Base-by-base conservation (phyloP, 2,797 vertebrate genomes). In the Diglossa cyanea region DNA sequence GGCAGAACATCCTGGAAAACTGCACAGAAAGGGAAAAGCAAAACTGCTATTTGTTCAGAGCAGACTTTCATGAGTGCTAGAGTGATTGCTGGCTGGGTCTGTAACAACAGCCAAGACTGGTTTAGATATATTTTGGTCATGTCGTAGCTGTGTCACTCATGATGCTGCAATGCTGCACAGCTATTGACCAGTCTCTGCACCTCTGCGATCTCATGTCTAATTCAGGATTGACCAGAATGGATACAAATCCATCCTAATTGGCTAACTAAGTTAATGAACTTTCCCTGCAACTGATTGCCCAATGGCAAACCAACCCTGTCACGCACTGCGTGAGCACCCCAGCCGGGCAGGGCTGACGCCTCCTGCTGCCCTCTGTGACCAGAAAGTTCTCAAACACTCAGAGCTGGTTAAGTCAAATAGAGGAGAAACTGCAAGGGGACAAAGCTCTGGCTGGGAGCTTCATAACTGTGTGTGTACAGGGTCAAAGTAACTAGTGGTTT, bases 231-330 rank as follows among this genome's bases (percentile, higher is more conserved):
- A 94, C 80, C 57, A 61, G 72, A 73, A 83, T 26, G 54, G 53
- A 87, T 47, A 47, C 53, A 83, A 53, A 91, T 85, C 84, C 65
- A 80, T 91, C 58, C 88, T 94, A 92, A 93, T 30, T 87, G 84
- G 53, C 80, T 86, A 39, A 47, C 85, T 37, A 50, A 87, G 65
- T 91, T 86, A 95, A 95, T 85, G 63, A 93, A 72, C 45, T 75
- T 89, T 85, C 55, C 84, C 88, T 74, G 47, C 37, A 48, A 13
- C 50, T 51, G 54, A 73, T 2, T 85, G 86, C 39, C 15, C 33
- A 10, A 10, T 1, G 5, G 20, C 6, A 8, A 28, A 30, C 7
- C 0, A 0, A 3, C 17, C 61, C 10, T 23, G 60, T 81, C 74
- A 61, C 10, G 5, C 57, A 16, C 6, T 2, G 61, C 8, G 26